Percentiles rank a stretch among this genome's conserved stretches.
Evolutionary conservation across 2,888 invertebrate genomes (phyloP).

Genomic region (Sphaerophoria rueppellii): DNA sequence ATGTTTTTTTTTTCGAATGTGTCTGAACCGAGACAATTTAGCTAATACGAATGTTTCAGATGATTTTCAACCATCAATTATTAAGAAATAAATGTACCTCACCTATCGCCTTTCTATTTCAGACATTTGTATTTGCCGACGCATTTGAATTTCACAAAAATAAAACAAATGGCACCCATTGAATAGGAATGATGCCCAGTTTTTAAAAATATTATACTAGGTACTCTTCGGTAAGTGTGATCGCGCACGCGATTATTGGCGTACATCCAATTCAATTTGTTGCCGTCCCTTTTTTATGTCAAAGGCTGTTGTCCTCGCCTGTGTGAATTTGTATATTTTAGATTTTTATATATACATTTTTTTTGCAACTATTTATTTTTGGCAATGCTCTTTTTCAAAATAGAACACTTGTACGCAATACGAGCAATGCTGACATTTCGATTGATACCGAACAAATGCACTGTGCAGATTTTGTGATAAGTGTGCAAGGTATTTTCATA

Average conservation of each 20-base stretch:
- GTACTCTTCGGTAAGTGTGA: conserved; percentile 42
- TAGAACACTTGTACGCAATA: background rate
- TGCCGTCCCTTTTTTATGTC: conserved; percentile 65
- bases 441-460: conserved; percentile 43
- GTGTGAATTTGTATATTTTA: conserved; percentile 41
- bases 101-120: background rate
- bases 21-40: no score
- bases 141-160: conserved; percentile 25
- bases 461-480: conserved; percentile 12
- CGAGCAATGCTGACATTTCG: conserved; percentile 51
- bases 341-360: conserved; percentile 24
- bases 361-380: conserved; percentile 26
- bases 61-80: no score
- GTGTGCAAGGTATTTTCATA: background rate
- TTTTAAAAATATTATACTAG: conserved; percentile 53
- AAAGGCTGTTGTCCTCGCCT: conserved; percentile 68
- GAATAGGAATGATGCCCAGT: conserved; percentile 59
- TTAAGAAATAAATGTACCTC: no score
- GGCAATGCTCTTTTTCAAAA: conserved; percentile 36
- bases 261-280: conserved; percentile 35
- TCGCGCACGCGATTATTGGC: conserved; percentile 62
- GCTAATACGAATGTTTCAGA: no score
- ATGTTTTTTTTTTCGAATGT: no score
- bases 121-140: conserved; percentile 4
- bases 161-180: conserved; percentile 11